Evolutionary conservation across 2,797 vertebrate species (phyloP).

Genomic region (Anguilla pacifica): DNA sequence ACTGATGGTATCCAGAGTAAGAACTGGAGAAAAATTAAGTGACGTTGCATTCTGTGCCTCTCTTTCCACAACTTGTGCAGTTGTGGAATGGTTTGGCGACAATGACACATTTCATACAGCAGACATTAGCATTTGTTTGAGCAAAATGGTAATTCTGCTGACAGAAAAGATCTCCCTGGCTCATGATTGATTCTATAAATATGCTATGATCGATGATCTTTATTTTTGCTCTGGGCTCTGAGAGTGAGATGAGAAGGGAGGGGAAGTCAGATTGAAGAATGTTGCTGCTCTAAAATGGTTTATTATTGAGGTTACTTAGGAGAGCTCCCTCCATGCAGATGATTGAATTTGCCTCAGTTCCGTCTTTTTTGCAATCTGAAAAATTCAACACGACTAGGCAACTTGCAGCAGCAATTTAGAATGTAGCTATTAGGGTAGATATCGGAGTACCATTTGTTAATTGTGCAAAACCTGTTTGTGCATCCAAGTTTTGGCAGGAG

Average conservation of each 20-base stretch:
- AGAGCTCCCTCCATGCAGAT: neutral
- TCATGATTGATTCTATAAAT: neutral
- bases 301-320: neutral
- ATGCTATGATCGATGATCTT: neutral
- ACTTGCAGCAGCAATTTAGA: neutral
- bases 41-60: neutral
- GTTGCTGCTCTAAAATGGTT: neutral
- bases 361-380: conserved; percentile 1
- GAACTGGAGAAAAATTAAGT: neutral
- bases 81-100: neutral
- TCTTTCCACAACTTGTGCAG: neutral
- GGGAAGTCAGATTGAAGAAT: neutral
- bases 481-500: neutral
- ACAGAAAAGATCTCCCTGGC: neutral
- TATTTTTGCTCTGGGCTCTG: neutral
- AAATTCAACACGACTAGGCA: neutral
- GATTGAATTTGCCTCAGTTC: neutral
- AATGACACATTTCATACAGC: neutral
- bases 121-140: neutral
- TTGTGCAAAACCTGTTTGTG: neutral
- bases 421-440: neutral
- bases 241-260: neutral
- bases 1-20: neutral
- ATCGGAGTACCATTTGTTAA: neutral
- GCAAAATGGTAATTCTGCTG: neutral